Evolutionary conservation across 2,797 vertebrate genomes (phyloP), one percentile per base, ranked within the genome.

Genomic region (Characodon lateralis): DNA sequence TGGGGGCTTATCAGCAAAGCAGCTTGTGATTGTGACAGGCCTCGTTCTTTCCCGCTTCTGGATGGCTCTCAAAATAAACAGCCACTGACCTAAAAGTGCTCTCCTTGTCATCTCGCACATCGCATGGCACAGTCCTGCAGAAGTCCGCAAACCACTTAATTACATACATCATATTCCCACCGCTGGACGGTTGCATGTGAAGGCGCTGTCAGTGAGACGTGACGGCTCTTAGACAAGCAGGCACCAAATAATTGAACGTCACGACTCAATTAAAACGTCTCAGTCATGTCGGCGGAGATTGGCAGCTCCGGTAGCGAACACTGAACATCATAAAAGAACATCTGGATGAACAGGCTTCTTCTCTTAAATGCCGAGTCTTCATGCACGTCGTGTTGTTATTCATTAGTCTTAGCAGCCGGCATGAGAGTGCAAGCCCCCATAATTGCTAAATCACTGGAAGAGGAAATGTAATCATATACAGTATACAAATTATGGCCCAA

Each of bases 241-340:
- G 95, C 94, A 96, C 95, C 94, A 93, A 93, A 92, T 96, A 95
- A 95, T 95, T 95, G 89, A 94, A 94, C 51, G 89, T 93, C 95
- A 91, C 83, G 72, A 90, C 86, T 88, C 92, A 93, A 94, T 92
- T 93, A 91, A 91, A 93, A 95, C 28, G 80, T 94, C 84, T 76
- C 79, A 85, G 91, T 92, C 87, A 88, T 89, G 91, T 92, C 87
- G 87, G 90, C 63, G 82, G 74, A 86, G 84, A 88, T 86, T 86
- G 20, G 83, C 81, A 85, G 81, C 83, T 51, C 71, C 39, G 76
- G 80, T 18, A 79, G 77, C 35, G 59, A 88, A 79, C 76, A 81
- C 70, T 66, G 31, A 53, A 63, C 55, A 2, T 76, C 80, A 89
- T 59, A 80, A 90, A 85, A 76, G 82, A 86, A 90, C 92, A 94